These are phyloP conservation scores for Dermatophagoides farinae DNA, from an alignment of 1,140 invertebrate species.

Conservation along the genomic window DNA sequence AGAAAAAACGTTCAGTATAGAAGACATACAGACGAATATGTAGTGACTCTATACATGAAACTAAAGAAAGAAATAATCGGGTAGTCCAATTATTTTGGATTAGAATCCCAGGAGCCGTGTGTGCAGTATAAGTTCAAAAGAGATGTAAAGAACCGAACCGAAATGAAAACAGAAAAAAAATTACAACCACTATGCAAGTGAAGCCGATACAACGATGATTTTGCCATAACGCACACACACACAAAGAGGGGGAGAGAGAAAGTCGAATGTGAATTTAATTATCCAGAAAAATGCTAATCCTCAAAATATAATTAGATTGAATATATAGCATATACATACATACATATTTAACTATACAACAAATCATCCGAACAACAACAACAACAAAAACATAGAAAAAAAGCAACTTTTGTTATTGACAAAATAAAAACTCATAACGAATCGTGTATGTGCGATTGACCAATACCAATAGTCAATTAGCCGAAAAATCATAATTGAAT, in stretches of 20 bases:
- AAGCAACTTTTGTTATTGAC: not conserved
- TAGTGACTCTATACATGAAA: not conserved
- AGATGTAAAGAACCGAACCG: too few relatives aligned
- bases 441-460: not conserved
- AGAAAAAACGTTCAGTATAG: not conserved
- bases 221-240: not conserved
- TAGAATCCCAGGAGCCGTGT: not conserved
- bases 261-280: conserved; percentile 10
- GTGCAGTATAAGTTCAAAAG: not conserved
- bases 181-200: not conserved
- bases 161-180: not conserved
- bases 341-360: not conserved
- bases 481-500: too few relatives aligned
- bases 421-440: not conserved
- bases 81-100: too few relatives aligned
- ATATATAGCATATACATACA: not conserved
- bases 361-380: not conserved
- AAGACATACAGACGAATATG: not conserved
- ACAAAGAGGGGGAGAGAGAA: not conserved
- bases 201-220: not conserved
- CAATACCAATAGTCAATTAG: too few relatives aligned
- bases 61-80: not conserved
- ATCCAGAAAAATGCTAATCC: conserved; percentile 11
- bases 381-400: not conserved
- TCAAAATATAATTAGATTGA: conserved; percentile 10